Evolutionary conservation across 2,888 invertebrate genomes (phyloP).

Genomic region (Caenorhabditis angaria): DNA sequence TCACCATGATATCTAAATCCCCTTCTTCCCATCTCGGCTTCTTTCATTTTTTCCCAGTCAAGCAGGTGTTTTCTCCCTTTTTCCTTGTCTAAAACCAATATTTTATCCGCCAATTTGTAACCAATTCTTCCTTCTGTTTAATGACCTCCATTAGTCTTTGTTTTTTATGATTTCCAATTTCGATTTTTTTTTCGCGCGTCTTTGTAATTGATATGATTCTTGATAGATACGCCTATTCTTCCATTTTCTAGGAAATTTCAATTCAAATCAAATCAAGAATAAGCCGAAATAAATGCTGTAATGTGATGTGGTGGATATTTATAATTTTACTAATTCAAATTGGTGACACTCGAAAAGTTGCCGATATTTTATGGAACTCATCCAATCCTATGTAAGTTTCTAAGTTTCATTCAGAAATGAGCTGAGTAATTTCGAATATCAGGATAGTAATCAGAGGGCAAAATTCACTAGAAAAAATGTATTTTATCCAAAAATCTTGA

Average conservation of each 20-base stretch:
- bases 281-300: background rate
- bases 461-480: too few species aligned
- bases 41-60: background rate
- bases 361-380: slow-evolving; percentile 55
- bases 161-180: background rate
- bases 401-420: background rate
- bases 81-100: too few species aligned
- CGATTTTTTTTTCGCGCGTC: background rate
- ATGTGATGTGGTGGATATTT: background rate
- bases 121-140: background rate
- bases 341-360: slow-evolving; percentile 23
- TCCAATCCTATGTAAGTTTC: slow-evolving; percentile 53
- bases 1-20: background rate
- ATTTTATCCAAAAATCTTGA: too few species aligned
- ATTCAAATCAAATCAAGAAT: background rate
- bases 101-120: background rate
- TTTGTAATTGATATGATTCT: background rate
- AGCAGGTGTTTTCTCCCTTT: background rate
- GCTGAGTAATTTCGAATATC: too few species aligned
- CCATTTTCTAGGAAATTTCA: background rate
- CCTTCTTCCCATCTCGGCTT: background rate
- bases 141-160: background rate
- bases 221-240: slow-evolving; percentile 4
- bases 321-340: background rate
- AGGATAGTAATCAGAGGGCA: too few species aligned